Conservation (phyloP, 2,888 invertebrate genomes). For the Eugnorisma glareosa region DNA sequence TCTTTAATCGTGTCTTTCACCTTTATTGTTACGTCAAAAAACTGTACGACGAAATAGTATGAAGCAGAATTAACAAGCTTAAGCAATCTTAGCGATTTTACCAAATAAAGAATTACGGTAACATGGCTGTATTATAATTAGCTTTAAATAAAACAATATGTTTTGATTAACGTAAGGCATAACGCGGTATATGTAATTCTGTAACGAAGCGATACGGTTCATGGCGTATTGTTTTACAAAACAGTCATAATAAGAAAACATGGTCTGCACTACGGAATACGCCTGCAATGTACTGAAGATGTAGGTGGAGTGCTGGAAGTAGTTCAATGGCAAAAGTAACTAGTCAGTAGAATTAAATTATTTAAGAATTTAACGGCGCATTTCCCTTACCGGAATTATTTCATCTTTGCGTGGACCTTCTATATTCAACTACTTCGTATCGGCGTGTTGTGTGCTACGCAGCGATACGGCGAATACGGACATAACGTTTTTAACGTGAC, state of each 20-base stretch:
- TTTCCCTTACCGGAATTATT: not conserved
- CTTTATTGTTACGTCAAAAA: not conserved
- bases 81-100: conserved; percentile 25
- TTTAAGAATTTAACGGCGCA: not conserved
- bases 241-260: not conserved
- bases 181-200: conserved; percentile 42
- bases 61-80: conserved; percentile 16
- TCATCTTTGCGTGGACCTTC: conserved; percentile 12
- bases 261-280: not conserved
- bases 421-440: not conserved
- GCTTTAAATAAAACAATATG: conserved; percentile 38
- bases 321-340: not conserved
- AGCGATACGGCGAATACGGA: conserved; percentile 33
- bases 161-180: conserved; percentile 30
- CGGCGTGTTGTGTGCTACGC: conserved; percentile 46
- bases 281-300: not conserved
- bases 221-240: not conserved
- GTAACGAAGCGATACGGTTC: conserved; percentile 22
- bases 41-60: not conserved
- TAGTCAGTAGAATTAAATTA: not conserved
- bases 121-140: conserved; percentile 47
- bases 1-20: not conserved
- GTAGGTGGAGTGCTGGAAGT: not conserved
- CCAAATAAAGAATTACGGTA: conserved; percentile 46
- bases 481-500: conserved; percentile 63